A percentile compares a stretch with the other conserved stretches of the same genome.
phyloP scores from a whole-genome alignment of 2,888 invertebrate genomes.

The Drosophila subsilvestris region DNA sequence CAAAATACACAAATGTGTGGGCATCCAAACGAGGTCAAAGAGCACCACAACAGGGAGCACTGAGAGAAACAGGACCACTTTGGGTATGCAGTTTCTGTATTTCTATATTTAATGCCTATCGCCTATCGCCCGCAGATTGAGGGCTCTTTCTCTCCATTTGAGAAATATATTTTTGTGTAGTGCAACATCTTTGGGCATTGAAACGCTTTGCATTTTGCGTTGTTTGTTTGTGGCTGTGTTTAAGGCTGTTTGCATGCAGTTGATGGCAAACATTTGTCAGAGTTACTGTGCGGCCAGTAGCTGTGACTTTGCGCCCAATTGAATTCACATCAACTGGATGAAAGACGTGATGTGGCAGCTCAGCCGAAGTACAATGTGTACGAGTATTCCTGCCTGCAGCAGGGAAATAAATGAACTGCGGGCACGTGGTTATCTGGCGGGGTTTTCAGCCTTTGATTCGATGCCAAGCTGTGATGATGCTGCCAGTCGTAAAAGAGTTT shows the following conservation, averaged over 20 bases:
- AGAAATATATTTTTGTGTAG: background rate
- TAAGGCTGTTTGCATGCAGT: background rate
- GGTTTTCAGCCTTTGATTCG: background rate
- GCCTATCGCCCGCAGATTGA: no score
- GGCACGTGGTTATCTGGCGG: background rate
- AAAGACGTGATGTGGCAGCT: background rate
- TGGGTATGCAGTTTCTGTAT: background rate
- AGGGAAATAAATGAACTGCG: background rate
- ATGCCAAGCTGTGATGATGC: background rate
- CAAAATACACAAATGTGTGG: conserved; percentile 28
- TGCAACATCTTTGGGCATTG: background rate
- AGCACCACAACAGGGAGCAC: background rate
- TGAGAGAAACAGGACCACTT: background rate
- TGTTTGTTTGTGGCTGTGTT: background rate
- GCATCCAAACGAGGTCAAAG: background rate
- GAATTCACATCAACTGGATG: background rate
- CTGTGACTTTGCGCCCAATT: background rate
- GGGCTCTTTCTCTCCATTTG: background rate
- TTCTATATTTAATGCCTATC: no score
- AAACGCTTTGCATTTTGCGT: background rate
- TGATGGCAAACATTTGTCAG: background rate
- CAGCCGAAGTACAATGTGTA: background rate
- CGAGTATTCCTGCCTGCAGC: background rate
- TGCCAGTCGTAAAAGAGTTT: background rate
- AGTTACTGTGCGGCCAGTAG: background rate